Conservation (phyloP, 2,113 vertebrate genomes). For the Otocyon megalotis region DNA sequence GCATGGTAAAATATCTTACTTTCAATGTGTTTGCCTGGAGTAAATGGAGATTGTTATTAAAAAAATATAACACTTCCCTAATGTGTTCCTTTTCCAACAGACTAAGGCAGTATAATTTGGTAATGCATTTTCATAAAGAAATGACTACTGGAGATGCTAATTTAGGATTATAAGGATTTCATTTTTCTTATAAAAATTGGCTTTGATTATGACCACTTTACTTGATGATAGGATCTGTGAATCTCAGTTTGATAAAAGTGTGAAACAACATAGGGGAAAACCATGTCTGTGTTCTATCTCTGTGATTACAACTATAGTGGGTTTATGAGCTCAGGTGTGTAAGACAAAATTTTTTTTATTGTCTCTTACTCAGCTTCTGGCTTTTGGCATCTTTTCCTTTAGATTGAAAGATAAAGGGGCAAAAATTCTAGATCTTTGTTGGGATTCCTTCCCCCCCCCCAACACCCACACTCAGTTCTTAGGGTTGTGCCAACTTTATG, state of each 20-base stretch:
- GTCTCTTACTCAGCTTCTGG: neutral
- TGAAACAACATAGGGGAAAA: neutral
- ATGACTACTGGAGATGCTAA: neutral
- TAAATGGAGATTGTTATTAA: neutral
- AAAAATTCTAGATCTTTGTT: neutral
- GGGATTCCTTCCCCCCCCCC: neutral
- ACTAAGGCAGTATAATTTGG: neutral
- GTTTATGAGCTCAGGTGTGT: neutral
- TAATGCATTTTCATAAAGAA: neutral
- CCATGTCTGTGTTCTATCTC: neutral
- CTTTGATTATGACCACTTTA: neutral
- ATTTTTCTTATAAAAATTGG: neutral
- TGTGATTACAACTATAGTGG: neutral
- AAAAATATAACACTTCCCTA: neutral
- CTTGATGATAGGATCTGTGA: neutral
- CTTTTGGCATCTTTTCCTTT: neutral
- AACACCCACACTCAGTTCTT: neutral
- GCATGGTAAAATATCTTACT: neutral
- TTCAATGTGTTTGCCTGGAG: neutral
- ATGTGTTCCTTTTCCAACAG: neutral
- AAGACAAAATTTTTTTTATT: neutral
- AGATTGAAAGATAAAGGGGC: neutral
- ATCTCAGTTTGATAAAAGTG: neutral
- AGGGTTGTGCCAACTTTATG: neutral
- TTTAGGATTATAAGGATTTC: neutral